Conservation (phyloP, 2,888 invertebrate genomes). For the Heteropelma amictum region DNA sequence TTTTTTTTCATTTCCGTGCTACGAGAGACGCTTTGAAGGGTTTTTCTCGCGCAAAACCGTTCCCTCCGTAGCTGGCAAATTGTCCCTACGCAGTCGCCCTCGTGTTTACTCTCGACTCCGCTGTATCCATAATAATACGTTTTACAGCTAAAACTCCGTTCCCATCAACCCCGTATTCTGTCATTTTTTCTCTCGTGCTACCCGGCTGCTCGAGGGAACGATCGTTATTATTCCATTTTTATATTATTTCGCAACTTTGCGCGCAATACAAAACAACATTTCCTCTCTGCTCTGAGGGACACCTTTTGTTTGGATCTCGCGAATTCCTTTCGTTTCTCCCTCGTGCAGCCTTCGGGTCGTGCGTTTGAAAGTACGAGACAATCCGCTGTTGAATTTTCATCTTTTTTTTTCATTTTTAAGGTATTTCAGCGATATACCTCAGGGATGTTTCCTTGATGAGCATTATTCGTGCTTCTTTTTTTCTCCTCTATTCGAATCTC, state of each 20-base stretch:
- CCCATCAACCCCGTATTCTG: not conserved
- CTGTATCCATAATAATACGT: constrained; percentile 21
- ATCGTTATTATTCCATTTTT: constrained; percentile 17
- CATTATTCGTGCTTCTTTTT: constrained; percentile 63
- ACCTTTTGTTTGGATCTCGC: too few species aligned
- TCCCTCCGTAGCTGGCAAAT: constrained; percentile 28
- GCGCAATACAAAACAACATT: not conserved
- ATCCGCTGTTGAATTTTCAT: not conserved
- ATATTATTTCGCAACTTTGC: not conserved
- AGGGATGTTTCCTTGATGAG: constrained; percentile 76
- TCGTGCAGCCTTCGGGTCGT: not conserved
- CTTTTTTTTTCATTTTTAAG: not conserved
- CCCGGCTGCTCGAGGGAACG: constrained; percentile 5
- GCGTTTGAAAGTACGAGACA: constrained; percentile 7
- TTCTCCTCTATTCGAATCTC: not conserved
- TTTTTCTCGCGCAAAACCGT: constrained; percentile 16
- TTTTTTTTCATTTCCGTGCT: constrained; percentile 8
- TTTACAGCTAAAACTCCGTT: constrained; percentile 3
- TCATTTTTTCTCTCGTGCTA: not conserved
- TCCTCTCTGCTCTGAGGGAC: too few species aligned
- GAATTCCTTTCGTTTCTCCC: not conserved
- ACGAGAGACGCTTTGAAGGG: constrained; percentile 29
- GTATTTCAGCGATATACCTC: constrained; percentile 65
- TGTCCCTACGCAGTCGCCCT: not conserved
- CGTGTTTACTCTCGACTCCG: constrained; percentile 22